Percentiles rank a stretch among this genome's conserved stretches.
Evolutionary conservation across 2,113 vertebrate species (phyloP).

Genomic region (Cephalopholis sonnerati): DNA sequence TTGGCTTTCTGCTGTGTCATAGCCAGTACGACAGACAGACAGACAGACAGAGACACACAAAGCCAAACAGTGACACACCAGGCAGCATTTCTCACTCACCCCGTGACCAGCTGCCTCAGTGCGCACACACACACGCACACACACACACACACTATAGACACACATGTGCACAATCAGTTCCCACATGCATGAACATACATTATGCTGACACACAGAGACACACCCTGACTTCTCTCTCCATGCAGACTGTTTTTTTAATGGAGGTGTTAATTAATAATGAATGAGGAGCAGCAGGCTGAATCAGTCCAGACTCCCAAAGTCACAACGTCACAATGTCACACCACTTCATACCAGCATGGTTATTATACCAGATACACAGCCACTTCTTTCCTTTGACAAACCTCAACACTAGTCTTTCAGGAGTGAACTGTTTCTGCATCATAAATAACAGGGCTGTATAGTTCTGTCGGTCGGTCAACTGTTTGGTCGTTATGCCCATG

Average conservation of each 20-base stretch:
- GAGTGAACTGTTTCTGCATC: neutral
- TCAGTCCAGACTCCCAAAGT: constrained; percentile 19
- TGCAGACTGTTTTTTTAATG: constrained; percentile 42
- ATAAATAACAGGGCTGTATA: no score
- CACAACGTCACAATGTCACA: constrained; percentile 16
- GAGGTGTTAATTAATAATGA: constrained; percentile 69
- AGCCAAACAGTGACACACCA: constrained; percentile 30
- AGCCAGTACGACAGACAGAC: constrained; percentile 21
- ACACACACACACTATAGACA: neutral
- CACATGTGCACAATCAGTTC: neutral
- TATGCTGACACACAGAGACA: constrained; percentile 35
- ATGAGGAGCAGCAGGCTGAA: constrained; percentile 53
- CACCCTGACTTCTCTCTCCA: constrained; percentile 39
- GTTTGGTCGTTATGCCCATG: no score
- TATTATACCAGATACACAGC: neutral
- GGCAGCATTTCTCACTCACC: constrained; percentile 51
- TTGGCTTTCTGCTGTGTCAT: constrained; percentile 63
- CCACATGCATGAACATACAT: neutral
- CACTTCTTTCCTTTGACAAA: neutral
- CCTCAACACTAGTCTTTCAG: neutral
- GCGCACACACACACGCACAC: neutral
- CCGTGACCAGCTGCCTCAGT: constrained; percentile 58
- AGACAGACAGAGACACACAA: constrained; percentile 14
- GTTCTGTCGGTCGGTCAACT: no score
- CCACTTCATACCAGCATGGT: neutral